These are phyloP conservation scores for Sterna hirundo DNA, from an alignment of 2,113 vertebrate species.

Conservation along the genomic window DNA sequence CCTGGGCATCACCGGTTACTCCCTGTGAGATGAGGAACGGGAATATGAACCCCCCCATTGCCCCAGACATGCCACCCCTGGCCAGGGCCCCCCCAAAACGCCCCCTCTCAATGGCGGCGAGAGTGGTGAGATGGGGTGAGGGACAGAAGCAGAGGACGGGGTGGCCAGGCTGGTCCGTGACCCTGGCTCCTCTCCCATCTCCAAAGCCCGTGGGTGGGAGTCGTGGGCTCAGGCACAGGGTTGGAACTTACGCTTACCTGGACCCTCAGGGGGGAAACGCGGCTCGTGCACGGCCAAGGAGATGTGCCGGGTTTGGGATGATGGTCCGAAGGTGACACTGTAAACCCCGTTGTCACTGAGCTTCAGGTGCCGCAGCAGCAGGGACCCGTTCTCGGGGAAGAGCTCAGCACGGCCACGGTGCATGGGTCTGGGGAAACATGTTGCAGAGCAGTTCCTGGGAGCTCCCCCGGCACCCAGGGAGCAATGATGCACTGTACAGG, in stretches of 20 bases:
- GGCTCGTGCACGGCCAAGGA: neutral
- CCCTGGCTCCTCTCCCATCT: neutral
- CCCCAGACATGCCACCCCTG: neutral
- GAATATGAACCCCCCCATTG: no score
- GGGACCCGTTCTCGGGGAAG: neutral
- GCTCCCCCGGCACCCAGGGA: fast-evolving
- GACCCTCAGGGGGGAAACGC: fast-evolving
- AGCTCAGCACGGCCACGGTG: fast-evolving
- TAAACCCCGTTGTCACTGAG: neutral
- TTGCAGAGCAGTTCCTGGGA: fast-evolving
- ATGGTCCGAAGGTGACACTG: fast-evolving
- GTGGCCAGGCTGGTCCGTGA: neutral
- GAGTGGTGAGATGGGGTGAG: neutral
- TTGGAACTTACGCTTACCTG: neutral
- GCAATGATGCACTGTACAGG: fast-evolving
- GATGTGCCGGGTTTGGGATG: fast-evolving
- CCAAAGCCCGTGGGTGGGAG: neutral
- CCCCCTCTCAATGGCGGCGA: no score
- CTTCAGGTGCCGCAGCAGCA: neutral
- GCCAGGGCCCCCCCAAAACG: neutral
- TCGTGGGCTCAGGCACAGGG: neutral
- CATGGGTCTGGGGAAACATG: fast-evolving
- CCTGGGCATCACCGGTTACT: neutral
- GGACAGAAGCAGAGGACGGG: neutral
- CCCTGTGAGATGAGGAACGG: no score